Evolutionary conservation across 2,113 vertebrate species (phyloP).

Genomic region (Tyto alba): DNA sequence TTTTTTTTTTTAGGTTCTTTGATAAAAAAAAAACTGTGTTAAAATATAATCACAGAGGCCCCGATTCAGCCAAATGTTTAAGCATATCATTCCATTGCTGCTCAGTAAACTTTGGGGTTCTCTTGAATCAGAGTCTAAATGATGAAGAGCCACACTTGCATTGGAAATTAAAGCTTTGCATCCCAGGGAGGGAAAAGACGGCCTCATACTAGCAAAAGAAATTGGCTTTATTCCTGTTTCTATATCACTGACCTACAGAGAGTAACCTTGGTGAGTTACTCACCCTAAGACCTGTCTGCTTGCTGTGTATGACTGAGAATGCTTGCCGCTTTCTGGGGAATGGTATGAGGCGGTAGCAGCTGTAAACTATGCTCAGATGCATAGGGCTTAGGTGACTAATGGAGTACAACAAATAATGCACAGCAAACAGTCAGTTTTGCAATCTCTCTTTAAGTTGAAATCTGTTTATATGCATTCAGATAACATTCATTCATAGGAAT

Average conservation of each 20-base stretch:
- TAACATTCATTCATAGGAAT: neutral
- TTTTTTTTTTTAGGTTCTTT: neutral
- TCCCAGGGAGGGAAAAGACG: neutral
- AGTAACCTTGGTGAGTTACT: neutral
- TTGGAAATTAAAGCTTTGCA: neutral
- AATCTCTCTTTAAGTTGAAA: neutral
- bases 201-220: neutral
- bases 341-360: neutral
- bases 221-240: neutral
- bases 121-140: neutral
- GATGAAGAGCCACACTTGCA: neutral
- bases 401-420: neutral
- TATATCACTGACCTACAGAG: neutral
- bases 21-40: neutral
- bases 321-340: neutral
- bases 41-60: neutral
- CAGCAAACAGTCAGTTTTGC: neutral
- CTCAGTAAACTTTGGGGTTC: neutral
- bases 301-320: rapidly evolving
- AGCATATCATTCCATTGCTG: neutral
- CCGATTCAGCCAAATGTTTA: neutral
- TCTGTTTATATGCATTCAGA: conserved; percentile 9
- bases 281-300: neutral
- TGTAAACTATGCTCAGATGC: neutral
- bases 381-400: neutral